Evolutionary conservation across 2,888 invertebrate genomes (phyloP), one percentile per base, ranked within the genome.

Genomic region (Merodon equestris): DNA sequence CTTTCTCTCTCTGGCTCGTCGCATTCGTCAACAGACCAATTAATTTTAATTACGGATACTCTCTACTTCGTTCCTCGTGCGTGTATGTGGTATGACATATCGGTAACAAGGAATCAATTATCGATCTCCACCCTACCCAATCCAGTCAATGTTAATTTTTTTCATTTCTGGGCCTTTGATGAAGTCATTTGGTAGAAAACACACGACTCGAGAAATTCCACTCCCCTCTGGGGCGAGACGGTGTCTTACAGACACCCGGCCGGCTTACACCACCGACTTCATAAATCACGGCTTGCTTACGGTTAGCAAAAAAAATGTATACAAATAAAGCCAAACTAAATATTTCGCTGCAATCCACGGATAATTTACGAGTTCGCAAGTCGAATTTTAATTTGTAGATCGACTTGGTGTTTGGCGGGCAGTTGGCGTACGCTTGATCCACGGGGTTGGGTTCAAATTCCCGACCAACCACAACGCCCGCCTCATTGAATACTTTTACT

Each of bases 361-460:
- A 74, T 79, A 79, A 79, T 79, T 79, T 79, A 79, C 79, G 79
- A 79, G 68, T 79, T 45, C 14, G 70, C 74, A 74, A 54, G 54
- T 79, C 68, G 74, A 48, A 70, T 70, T 79, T 64, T 68, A 64
- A 68, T 38, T 57, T 45, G 27, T 27, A 48, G 9, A 40, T 9
- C 45, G 10, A 45, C n/a, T n/a, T n/a, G n/a, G n/a, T n/a, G n/a
- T n/a, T n/a, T n/a, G n/a, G n/a, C 45, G 7, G 27, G 7, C 27
- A 27, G 2, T 10, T n/a, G n/a, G 42, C 36, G 38, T 50, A 5
- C 36, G 40, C 12, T 45, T 58, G 61, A 50, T 38, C 42, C 36
- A 17, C 45, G 68, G 27, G 19, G 15, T 51, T 45, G 48, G 53
- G 67, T 68, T 73, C 50, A 38, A 48, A 63, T 50, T 53, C 58